A percentile compares a stretch with the other conserved stretches of the same genome.
These are phyloP conservation scores for Drosophila quadrilineata DNA, from an alignment of 1,140 invertebrate genomes.

Conservation along the genomic window DNA sequence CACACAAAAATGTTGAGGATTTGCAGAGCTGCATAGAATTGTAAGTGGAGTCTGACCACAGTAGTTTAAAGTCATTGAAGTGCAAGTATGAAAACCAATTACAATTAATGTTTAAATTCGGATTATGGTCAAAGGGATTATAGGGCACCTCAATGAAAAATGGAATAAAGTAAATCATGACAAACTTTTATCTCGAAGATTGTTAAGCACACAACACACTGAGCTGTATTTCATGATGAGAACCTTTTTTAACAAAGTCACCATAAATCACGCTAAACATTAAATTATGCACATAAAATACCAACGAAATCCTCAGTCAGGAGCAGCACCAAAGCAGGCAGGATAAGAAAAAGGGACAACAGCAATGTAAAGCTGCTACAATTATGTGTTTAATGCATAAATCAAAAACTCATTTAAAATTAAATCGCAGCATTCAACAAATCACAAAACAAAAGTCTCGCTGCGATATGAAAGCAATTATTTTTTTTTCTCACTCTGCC, in stretches of 20 bases:
- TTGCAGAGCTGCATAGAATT: no score
- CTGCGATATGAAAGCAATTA: conserved; percentile 62
- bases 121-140: no score
- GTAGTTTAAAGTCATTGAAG: no score
- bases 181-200: conserved; percentile 4
- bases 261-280: conserved; percentile 72
- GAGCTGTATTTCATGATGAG: conserved; percentile 46
- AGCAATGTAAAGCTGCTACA: conserved; percentile 57
- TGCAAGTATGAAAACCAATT: no score
- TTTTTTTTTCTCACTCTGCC: conserved; percentile 8
- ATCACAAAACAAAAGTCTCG: conserved; percentile 63
- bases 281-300: conserved; percentile 72
- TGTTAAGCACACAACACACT: conserved; percentile 21
- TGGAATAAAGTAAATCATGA: neutral
- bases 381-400: conserved; percentile 79
- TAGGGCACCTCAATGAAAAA: no score
- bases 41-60: neutral
- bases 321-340: conserved; percentile 22
- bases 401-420: conserved; percentile 80
- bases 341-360: neutral
- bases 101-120: no score
- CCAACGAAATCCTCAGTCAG: conserved; percentile 55
- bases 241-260: conserved; percentile 44
- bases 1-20: neutral
- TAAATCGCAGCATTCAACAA: conserved; percentile 74